Percentiles rank a stretch among this genome's conserved stretches.
Evolutionary conservation across 64 coral and sea anemone species (phyloP).

Genomic region (Actinia equina): DNA sequence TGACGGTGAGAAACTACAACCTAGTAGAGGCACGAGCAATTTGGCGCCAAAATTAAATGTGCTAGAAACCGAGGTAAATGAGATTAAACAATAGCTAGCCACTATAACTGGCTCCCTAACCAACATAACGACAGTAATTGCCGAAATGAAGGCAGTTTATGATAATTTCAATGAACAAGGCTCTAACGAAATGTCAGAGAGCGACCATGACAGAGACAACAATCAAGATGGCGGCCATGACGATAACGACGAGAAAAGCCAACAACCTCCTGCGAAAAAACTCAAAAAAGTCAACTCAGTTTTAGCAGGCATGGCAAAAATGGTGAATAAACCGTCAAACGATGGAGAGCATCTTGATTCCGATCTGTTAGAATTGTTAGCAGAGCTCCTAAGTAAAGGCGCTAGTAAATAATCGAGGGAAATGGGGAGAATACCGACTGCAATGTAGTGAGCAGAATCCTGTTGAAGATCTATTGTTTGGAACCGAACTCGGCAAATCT

Average conservation of each 20-base stretch:
- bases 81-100: background rate
- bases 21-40: too few relatives aligned
- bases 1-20: too few relatives aligned
- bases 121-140: slow-evolving; percentile 9
- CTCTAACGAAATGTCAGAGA: background rate
- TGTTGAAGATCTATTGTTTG: slow-evolving; percentile 28
- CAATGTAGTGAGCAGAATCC: slow-evolving; percentile 34
- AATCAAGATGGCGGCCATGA: background rate
- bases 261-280: background rate
- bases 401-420: slow-evolving; percentile 16
- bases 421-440: slow-evolving; percentile 19
- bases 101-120: background rate
- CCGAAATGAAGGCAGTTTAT: slow-evolving; percentile 30
- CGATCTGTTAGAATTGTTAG: slow-evolving; percentile 12
- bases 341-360: slow-evolving; percentile 16
- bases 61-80: too few relatives aligned
- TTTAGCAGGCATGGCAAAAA: slow-evolving; percentile 32
- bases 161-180: slow-evolving; percentile 28
- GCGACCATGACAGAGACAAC: background rate
- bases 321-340: slow-evolving; percentile 27
- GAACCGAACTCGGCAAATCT: slow-evolving; percentile 27
- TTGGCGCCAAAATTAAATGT: too few relatives aligned
- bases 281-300: background rate
- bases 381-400: slow-evolving; percentile 33
- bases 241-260: background rate